These are phyloP conservation scores for Neotoma lepida DNA, from an alignment of 2,113 vertebrate genomes.

Conservation along the genomic window DNA sequence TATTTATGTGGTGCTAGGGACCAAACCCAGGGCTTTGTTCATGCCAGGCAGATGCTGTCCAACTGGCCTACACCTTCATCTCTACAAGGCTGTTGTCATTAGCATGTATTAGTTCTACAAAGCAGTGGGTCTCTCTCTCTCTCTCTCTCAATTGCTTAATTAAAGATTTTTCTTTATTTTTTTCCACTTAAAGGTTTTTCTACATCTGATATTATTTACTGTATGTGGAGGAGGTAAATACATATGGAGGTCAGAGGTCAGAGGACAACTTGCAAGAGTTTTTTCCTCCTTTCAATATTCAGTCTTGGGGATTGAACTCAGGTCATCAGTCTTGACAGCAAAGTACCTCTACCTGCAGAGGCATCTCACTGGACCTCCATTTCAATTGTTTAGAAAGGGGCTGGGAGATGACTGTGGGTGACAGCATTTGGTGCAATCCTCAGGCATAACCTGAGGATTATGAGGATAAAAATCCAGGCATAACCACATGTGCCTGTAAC, in stretches of 20 bases:
- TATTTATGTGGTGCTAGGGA: background rate
- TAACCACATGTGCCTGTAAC: too few relatives aligned
- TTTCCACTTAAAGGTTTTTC: background rate
- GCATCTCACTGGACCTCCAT: background rate
- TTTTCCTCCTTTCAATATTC: background rate
- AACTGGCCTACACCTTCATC: background rate
- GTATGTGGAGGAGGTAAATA: background rate
- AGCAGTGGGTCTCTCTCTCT: too few relatives aligned
- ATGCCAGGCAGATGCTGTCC: background rate
- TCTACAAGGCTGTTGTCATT: background rate
- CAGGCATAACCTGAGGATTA: too few relatives aligned
- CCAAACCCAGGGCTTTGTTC: too few relatives aligned
- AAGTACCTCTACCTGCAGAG: background rate
- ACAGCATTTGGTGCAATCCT: background rate
- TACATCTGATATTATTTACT: background rate
- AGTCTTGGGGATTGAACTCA: background rate
- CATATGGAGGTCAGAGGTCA: background rate
- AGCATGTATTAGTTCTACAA: background rate
- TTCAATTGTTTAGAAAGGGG: background rate
- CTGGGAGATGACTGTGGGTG: background rate
- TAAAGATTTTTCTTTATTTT: background rate
- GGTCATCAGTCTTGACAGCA: background rate
- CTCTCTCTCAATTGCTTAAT: background rate
- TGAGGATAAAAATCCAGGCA: too few relatives aligned
- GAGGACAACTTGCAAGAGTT: background rate